These are phyloP conservation scores for Anastrepha obliqua DNA, from an alignment of 1,140 invertebrate species.

Conservation along the genomic window DNA sequence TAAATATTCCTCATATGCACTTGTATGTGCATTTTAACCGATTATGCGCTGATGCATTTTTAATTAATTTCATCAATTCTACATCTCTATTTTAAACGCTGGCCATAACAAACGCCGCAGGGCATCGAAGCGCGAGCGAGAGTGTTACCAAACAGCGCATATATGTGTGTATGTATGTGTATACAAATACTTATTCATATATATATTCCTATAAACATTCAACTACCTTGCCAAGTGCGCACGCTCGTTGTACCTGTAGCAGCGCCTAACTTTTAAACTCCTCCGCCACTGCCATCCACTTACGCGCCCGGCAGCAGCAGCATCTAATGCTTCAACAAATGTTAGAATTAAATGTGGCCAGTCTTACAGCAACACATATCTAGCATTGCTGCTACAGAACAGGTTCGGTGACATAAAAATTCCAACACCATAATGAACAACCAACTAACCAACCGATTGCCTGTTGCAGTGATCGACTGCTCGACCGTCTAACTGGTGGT, in stretches of 20 bases:
- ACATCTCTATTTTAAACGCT: neutral
- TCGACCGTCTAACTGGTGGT: conserved; percentile 31
- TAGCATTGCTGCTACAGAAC: conserved; percentile 1
- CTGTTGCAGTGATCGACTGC: neutral
- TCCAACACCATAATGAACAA: conserved; percentile 49
- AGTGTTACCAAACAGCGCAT: neutral
- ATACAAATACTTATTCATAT: neutral
- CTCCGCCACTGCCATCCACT: neutral
- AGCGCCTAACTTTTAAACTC: neutral
- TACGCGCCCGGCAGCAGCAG: neutral
- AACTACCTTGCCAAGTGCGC: neutral
- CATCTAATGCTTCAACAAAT: conserved; percentile 10
- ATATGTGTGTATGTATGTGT: neutral
- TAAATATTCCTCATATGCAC: no score
- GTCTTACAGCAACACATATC: neutral
- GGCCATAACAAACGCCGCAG: neutral
- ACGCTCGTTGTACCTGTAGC: neutral
- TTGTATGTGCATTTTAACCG: neutral
- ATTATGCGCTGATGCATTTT: neutral
- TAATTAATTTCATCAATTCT: conserved; percentile 25
- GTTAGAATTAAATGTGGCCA: conserved; percentile 21
- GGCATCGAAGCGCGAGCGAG: neutral
- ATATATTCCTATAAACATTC: neutral
- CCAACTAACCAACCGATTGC: neutral
- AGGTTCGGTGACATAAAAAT: conserved; percentile 50